Percentiles rank a stretch among this genome's conserved stretches.
These are phyloP conservation scores for Eupleurogrammus muticus DNA, from an alignment of 2,797 vertebrate species.

Conservation along the genomic window DNA sequence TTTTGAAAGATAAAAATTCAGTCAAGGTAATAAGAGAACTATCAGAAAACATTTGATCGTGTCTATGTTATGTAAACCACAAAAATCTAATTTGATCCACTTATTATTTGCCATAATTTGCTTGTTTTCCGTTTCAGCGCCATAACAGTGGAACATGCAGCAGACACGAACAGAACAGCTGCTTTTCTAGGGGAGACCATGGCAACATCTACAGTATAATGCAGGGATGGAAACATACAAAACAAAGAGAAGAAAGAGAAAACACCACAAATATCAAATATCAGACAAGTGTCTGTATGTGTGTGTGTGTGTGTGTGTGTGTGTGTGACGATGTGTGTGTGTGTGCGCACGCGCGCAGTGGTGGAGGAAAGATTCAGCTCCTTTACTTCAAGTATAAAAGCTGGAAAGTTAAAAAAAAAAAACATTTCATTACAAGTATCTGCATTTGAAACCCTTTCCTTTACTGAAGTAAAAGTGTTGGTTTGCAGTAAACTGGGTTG, in stretches of 20 bases:
- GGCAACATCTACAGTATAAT: constrained; percentile 43
- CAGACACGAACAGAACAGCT: constrained; percentile 34
- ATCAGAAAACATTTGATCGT: too few relatives aligned
- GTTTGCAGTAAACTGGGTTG: too few relatives aligned
- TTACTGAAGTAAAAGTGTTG: too few relatives aligned
- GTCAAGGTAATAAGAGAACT: background rate
- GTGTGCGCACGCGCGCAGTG: background rate
- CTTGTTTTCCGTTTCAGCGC: constrained; percentile 22
- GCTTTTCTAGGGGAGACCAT: constrained; percentile 22
- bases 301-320: background rate
- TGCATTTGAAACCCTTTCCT: too few relatives aligned
- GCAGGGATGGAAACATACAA: constrained; percentile 23
- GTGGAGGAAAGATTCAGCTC: too few relatives aligned
- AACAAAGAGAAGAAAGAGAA: constrained; percentile 16
- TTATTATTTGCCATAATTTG: background rate
- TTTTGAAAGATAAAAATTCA: background rate
- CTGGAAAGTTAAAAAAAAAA: too few relatives aligned
- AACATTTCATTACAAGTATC: too few relatives aligned
- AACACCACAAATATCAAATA: constrained; percentile 60
- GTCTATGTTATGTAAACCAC: too few relatives aligned
- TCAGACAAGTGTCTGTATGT: constrained; percentile 4
- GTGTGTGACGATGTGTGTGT: constrained; percentile 3
- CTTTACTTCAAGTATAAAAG: too few relatives aligned
- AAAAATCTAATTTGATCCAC: background rate
- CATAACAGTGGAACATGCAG: constrained; percentile 1